A percentile compares a stretch with the other conserved stretches of the same genome.
phyloP scores from a whole-genome alignment of 2,113 vertebrate genomes.

The Entomyzon cyanotis region DNA sequence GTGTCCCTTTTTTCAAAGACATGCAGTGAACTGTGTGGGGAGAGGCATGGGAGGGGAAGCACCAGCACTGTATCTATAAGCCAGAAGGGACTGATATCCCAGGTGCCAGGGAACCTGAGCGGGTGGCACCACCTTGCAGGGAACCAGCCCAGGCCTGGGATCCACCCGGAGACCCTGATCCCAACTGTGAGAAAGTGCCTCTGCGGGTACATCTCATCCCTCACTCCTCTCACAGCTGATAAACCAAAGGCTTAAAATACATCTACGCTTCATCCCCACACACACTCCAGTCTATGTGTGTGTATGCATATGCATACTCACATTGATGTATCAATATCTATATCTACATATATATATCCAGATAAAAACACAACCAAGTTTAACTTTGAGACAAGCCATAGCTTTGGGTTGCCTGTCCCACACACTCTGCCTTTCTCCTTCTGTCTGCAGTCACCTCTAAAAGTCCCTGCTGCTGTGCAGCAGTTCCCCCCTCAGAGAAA shows the following conservation, averaged over 20 bases:
- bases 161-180: background rate
- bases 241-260: background rate
- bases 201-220: background rate
- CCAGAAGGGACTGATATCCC: background rate
- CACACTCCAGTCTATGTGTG: background rate
- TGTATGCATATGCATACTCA: too few relatives aligned
- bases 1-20: background rate
- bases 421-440: background rate
- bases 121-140: rapidly evolving
- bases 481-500: background rate
- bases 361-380: background rate
- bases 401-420: background rate
- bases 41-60: background rate
- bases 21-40: background rate
- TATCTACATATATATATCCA: background rate
- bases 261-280: background rate
- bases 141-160: background rate
- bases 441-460: constrained; percentile 1
- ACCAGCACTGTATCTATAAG: rapidly evolving
- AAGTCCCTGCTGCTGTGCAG: background rate
- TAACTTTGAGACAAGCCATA: background rate
- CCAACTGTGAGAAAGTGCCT: background rate
- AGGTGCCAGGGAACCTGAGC: background rate
- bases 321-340: background rate
- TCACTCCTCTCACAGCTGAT: background rate